Conservation (phyloP, 2,888 invertebrate species). For the Coleophora deauratella region DNA sequence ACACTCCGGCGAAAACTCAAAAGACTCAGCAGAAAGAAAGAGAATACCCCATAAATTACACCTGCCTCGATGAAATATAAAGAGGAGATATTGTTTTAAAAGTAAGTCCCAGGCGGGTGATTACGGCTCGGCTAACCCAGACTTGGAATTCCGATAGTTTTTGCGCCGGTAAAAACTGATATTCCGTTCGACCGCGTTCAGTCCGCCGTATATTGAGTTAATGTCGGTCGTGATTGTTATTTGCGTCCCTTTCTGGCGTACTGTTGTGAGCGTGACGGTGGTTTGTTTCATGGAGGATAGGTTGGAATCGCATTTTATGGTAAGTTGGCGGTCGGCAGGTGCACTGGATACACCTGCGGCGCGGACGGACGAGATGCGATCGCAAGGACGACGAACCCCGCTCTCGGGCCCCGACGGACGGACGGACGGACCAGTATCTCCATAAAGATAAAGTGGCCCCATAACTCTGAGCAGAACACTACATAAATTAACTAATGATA, state of each 20-base stretch:
- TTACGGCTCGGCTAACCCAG: conserved; percentile 57
- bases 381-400: conserved; percentile 60
- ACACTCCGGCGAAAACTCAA: conserved; percentile 48
- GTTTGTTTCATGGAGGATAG: conserved; percentile 57
- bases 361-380: conserved; percentile 63
- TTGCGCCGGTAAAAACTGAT: conserved; percentile 70
- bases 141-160: conserved; percentile 70
- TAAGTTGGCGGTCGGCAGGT: conserved; percentile 69
- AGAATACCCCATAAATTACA: conserved; percentile 59
- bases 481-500: conserved; percentile 65
- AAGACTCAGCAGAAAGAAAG: conserved; percentile 39
- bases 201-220: conserved; percentile 65
- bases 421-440: conserved; percentile 41
- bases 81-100: conserved; percentile 66
- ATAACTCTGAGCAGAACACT: conserved; percentile 51
- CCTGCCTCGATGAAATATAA: conserved; percentile 63
- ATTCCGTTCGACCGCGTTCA: conserved; percentile 64
- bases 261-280: conserved; percentile 46
- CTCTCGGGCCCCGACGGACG: conserved; percentile 13
- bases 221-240: conserved; percentile 66
- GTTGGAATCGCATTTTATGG: conserved; percentile 70
- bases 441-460: conserved; percentile 48
- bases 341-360: conserved; percentile 66
- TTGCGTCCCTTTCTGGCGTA: conserved; percentile 35
- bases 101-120: conserved; percentile 57